These are phyloP conservation scores for Drosophila atroscutellata DNA, from an alignment of 2,888 invertebrate genomes.

Conservation along the genomic window DNA sequence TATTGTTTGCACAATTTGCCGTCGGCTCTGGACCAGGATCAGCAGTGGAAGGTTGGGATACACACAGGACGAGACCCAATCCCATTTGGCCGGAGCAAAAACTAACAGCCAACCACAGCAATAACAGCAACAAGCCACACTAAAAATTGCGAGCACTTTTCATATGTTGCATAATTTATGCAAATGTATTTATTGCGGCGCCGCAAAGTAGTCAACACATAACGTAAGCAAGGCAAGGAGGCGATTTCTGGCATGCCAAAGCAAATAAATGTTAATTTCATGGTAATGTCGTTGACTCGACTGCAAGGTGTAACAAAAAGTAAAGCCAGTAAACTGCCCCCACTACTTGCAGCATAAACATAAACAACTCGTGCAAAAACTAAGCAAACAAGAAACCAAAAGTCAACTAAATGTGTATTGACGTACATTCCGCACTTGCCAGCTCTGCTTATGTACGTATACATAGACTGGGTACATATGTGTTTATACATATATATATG, in stretches of 20 bases:
- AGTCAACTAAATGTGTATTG: conserved; percentile 67
- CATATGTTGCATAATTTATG: conserved; percentile 73
- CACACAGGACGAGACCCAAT: neutral
- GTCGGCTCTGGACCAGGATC: conserved; percentile 26
- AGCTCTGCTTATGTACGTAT: neutral
- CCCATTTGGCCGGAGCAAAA: conserved; percentile 23
- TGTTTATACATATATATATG: neutral
- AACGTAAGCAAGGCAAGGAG: conserved; percentile 1
- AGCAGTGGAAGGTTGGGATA: neutral
- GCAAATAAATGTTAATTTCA: conserved; percentile 78
- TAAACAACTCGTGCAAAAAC: conserved; percentile 28
- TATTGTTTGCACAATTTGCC: conserved; percentile 32
- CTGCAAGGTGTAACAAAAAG: conserved; percentile 61
- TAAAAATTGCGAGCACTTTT: conserved; percentile 34
- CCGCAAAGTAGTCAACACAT: conserved; percentile 41
- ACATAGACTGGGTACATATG: neutral
- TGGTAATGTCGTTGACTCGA: conserved; percentile 69
- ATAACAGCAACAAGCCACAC: conserved; percentile 26
- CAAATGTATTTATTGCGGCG: conserved; percentile 74
- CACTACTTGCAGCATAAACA: conserved; percentile 19
- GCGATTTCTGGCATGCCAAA: conserved; percentile 29
- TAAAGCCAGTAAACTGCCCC: conserved; percentile 4
- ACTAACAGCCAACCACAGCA: conserved; percentile 31
- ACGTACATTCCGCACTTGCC: conserved; percentile 35
- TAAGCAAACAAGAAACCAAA: conserved; percentile 51